These are phyloP conservation scores for Mesoclemmys tuberculata DNA, from an alignment of 2,113 vertebrate species.

Conservation along the genomic window DNA sequence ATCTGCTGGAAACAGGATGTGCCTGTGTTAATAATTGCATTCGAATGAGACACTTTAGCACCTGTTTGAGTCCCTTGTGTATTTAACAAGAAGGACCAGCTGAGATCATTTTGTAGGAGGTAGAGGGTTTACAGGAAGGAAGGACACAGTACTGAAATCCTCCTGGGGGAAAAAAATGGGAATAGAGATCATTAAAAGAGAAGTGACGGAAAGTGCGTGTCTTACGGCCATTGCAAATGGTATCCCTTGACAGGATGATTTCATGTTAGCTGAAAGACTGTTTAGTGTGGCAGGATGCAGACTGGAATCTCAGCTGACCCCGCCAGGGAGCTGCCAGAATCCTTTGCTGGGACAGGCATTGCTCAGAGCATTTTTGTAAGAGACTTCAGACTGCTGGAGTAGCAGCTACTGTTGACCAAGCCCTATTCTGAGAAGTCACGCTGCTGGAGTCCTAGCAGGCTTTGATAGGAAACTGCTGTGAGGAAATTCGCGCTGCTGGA, in stretches of 20 bases:
- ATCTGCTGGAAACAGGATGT: constrained; percentile 7
- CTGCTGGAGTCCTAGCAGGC: not conserved
- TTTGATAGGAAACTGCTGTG: not conserved
- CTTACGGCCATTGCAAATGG: not conserved
- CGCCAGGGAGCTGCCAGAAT: not conserved
- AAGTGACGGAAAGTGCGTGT: not conserved
- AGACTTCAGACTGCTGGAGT: not conserved
- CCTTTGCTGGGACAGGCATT: not conserved
- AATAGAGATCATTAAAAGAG: not conserved
- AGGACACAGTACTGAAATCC: not conserved
- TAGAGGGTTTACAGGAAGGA: not conserved
- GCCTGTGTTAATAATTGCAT: not conserved
- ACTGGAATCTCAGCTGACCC: not conserved
- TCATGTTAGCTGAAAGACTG: not conserved
- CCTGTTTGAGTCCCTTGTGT: not conserved
- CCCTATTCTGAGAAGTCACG: not conserved
- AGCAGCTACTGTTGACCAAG: not conserved
- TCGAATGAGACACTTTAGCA: not conserved
- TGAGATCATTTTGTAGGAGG: not conserved
- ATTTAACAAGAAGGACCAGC: not conserved
- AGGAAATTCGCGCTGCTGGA: not conserved
- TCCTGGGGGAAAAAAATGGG: not conserved
- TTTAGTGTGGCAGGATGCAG: not conserved
- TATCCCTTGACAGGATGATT: not conserved
- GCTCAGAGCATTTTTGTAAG: not conserved